A percentile compares a stretch with the other conserved stretches of the same genome.
phyloP scores from a whole-genome alignment of 2,797 vertebrate genomes.

The Sebastes cheni region DNA sequence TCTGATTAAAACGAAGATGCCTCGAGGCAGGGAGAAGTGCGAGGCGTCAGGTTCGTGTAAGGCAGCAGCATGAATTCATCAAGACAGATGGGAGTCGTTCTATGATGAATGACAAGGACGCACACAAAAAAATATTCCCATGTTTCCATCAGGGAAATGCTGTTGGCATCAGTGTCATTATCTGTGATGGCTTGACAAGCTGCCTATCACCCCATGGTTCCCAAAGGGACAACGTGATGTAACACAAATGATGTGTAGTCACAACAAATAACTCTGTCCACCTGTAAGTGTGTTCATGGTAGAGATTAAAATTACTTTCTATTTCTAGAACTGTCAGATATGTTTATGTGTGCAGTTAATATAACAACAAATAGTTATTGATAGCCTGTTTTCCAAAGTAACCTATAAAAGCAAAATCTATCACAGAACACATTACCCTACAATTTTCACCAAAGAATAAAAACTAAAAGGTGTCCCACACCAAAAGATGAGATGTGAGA shows the following conservation, averaged over 20 bases:
- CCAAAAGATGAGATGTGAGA: no score
- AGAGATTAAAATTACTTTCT: not conserved
- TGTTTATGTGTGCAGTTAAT: not conserved
- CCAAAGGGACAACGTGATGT: not conserved
- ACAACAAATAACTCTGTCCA: not conserved
- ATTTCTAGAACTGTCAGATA: not conserved
- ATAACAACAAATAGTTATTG: no score
- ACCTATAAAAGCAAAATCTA: not conserved
- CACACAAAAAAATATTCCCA: slow-evolving; percentile 1
- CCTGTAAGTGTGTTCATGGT: not conserved
- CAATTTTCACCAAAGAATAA: not conserved
- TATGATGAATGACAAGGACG: slow-evolving; percentile 4
- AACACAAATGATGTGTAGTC: not conserved
- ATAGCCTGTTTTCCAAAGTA: not conserved
- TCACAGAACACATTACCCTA: not conserved
- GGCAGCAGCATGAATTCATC: slow-evolving; percentile 7
- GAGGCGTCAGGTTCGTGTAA: not conserved
- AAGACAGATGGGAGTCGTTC: slow-evolving; percentile 7
- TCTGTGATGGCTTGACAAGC: slow-evolving; percentile 4
- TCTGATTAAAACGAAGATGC: slow-evolving; percentile 29
- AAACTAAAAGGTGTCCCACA: not conserved
- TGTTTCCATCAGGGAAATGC: not conserved
- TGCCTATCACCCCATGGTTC: not conserved
- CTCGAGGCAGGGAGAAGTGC: slow-evolving; percentile 14
- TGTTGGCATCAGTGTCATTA: not conserved